Conservation (phyloP, 2,113 vertebrate species). For the Brachirus orientalis region DNA sequence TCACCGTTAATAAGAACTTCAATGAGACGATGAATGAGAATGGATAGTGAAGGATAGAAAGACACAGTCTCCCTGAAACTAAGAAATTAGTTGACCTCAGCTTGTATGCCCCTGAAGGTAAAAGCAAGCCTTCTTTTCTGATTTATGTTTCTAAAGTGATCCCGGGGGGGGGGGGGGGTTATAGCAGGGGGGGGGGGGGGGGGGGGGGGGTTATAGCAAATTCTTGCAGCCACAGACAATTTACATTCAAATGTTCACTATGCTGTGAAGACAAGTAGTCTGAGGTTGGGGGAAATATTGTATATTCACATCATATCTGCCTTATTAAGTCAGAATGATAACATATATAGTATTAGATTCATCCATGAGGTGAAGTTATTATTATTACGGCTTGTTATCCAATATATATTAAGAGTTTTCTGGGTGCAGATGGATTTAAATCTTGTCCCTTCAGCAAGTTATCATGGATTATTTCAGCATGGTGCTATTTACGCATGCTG, state of each 20-base stretch:
- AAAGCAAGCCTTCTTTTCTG: not conserved
- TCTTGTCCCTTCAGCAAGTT: conserved; percentile 37
- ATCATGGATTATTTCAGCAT: conserved; percentile 17
- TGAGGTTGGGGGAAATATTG: too few species aligned
- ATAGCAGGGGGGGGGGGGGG: too few species aligned
- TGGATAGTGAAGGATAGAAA: not conserved
- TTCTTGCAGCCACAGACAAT: conserved; percentile 17
- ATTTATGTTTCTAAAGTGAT: conserved; percentile 15
- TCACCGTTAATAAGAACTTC: conserved; percentile 21
- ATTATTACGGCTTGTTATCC: too few species aligned
- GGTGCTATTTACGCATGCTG: conserved; percentile 9
- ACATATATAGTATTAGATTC: too few species aligned
- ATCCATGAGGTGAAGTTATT: too few species aligned
- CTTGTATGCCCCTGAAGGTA: not conserved
- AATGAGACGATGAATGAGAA: conserved; percentile 11
- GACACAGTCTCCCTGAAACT: not conserved
- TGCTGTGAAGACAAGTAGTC: too few species aligned
- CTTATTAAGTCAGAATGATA: too few species aligned
- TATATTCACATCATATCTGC: too few species aligned
- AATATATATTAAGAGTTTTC: too few species aligned
- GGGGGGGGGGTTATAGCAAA: too few species aligned
- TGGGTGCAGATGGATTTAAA: conserved; percentile 22
- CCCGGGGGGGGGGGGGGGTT: too few species aligned
- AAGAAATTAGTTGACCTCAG: not conserved
- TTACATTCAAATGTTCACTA: conserved; percentile 45